phyloP scores from a whole-genome alignment of 2,113 vertebrate genomes.

The Indicator indicator region DNA sequence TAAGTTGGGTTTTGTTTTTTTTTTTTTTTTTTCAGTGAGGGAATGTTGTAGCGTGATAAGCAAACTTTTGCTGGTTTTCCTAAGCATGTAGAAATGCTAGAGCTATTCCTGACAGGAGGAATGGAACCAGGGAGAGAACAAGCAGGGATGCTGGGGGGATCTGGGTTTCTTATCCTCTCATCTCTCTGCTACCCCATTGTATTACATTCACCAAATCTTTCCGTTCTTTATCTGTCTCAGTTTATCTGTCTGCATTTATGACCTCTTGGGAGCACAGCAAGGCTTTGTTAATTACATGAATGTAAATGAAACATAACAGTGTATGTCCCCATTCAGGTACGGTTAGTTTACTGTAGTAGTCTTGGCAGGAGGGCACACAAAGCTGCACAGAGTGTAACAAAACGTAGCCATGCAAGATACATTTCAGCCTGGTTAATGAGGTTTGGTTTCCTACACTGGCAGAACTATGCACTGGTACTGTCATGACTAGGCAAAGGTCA shows the following conservation, averaged over 20 bases:
- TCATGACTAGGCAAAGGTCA: neutral
- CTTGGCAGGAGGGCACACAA: neutral
- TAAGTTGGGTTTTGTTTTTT: neutral
- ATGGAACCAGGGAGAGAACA: neutral
- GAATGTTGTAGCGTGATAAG: conserved; percentile 4
- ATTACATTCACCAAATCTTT: neutral
- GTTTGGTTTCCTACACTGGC: neutral
- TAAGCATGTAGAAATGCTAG: neutral
- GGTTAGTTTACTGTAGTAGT: neutral
- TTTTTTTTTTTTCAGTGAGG: neutral
- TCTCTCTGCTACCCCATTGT: neutral
- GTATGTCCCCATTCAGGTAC: neutral
- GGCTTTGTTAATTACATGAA: neutral
- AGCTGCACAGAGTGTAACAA: neutral
- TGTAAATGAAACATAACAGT: neutral
- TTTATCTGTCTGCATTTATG: neutral
- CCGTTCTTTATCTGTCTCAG: neutral
- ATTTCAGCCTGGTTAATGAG: neutral
- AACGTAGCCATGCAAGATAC: neutral
- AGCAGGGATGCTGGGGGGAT: neutral
- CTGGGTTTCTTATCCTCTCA: neutral
- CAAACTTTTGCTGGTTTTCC: conserved; percentile 21
- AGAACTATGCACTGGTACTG: neutral
- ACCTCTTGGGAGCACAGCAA: neutral
- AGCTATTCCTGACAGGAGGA: conserved; percentile 16